These are phyloP conservation scores for Drosophila mimica DNA, from an alignment of 2,888 invertebrate genomes.

Conservation along the genomic window DNA sequence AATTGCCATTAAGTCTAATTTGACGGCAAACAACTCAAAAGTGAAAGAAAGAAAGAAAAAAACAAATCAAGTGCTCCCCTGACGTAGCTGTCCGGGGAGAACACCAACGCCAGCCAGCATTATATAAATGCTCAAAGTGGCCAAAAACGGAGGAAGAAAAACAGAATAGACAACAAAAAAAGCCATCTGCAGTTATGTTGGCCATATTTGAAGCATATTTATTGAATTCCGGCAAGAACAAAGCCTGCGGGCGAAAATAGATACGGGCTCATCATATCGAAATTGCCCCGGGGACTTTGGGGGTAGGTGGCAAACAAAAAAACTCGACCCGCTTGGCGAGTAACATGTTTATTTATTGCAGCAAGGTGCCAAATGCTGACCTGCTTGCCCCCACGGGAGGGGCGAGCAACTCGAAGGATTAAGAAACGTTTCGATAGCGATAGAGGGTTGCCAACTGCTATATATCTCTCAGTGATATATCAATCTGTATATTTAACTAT, in stretches of 20 bases:
- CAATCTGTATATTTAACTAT: conserved; percentile 8
- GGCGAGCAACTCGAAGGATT: conserved; percentile 22
- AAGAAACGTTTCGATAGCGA: conserved; percentile 17
- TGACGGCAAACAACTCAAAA: conserved; percentile 54
- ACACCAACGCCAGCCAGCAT: conserved; percentile 20
- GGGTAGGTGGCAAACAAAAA: conserved; percentile 4
- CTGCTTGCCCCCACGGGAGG: conserved; percentile 58
- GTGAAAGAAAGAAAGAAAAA: background rate
- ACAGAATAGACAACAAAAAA: background rate
- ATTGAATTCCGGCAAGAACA: conserved; percentile 65
- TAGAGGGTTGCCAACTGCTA: conserved; percentile 48
- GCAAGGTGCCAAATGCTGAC: conserved; percentile 71
- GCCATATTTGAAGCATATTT: conserved; percentile 63
- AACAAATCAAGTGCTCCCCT: conserved; percentile 53
- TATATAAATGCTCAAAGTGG: conserved; percentile 42
- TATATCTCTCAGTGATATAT: conserved; percentile 41
- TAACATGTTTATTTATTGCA: conserved; percentile 74
- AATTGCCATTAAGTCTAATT: conserved; percentile 58
- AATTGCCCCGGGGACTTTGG: background rate
- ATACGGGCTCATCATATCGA: conserved; percentile 40
- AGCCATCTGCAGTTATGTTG: conserved; percentile 38
- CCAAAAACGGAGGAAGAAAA: background rate
- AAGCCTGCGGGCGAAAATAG: conserved; percentile 49
- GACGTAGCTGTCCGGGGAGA: conserved; percentile 49
- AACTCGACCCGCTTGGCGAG: conserved; percentile 43